Percentiles rank a stretch among this genome's conserved stretches.
Conservation (phyloP, 2,113 vertebrate genomes). For the Telmatochromis bifrenatus region DNA sequence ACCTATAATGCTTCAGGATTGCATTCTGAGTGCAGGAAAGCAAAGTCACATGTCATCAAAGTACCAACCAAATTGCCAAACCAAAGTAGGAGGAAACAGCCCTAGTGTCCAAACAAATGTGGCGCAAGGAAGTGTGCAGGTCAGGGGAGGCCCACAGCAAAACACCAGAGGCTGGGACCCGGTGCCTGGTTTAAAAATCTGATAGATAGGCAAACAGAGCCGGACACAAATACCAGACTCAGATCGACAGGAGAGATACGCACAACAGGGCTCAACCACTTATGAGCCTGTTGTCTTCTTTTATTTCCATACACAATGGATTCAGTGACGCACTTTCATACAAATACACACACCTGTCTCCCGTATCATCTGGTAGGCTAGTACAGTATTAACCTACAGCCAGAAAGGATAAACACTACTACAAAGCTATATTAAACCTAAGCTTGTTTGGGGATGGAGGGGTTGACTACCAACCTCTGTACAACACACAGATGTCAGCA, state of each 20-base stretch:
- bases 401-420: slow-evolving; percentile 43
- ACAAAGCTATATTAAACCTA: slow-evolving; percentile 3
- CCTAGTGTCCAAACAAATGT: not conserved
- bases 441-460: not conserved
- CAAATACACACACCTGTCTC: slow-evolving; percentile 6
- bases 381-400: slow-evolving; percentile 60
- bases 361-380: slow-evolving; percentile 40
- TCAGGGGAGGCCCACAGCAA: not conserved
- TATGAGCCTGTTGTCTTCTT: not conserved
- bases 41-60: not conserved
- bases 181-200: not conserved
- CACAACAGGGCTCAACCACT: not conserved
- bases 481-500: not conserved
- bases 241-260: not conserved
- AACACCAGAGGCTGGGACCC: not conserved
- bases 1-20: not conserved
- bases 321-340: not conserved
- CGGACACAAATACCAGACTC: not conserved
- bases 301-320: not conserved
- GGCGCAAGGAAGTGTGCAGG: not conserved
- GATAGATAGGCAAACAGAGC: slow-evolving; percentile 17
- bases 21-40: not conserved
- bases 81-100: not conserved
- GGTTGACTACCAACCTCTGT: not conserved
- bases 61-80: not conserved